A percentile compares a stretch with the other conserved stretches of the same genome.
phyloP scores from a whole-genome alignment of 2,113 vertebrate genomes.

The Copsychus sechellarum region DNA sequence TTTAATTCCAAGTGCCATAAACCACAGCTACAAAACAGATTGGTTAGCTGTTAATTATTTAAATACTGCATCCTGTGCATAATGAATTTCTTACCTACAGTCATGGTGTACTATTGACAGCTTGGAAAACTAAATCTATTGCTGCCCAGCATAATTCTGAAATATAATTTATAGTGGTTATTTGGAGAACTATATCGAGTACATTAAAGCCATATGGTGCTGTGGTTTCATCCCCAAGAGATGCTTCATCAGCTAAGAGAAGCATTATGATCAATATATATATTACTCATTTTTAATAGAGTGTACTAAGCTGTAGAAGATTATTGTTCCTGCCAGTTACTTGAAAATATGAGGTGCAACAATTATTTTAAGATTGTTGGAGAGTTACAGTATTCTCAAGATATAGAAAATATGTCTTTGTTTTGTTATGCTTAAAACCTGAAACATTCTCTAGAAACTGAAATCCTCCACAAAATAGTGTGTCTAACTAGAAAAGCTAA shows the following conservation, averaged over 20 bases:
- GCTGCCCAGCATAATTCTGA: slow-evolving; percentile 44
- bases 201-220: slow-evolving; percentile 60
- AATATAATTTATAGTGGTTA: slow-evolving; percentile 59
- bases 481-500: neutral
- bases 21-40: neutral
- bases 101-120: slow-evolving; percentile 14
- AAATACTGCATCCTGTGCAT: neutral
- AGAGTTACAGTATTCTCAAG: slow-evolving; percentile 45
- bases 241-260: slow-evolving; percentile 57
- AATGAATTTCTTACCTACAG: slow-evolving; percentile 39
- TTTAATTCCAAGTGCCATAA: slow-evolving; percentile 21
- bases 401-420: slow-evolving; percentile 41
- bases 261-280: slow-evolving; percentile 52
- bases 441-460: slow-evolving; percentile 7
- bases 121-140: slow-evolving; percentile 27
- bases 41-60: slow-evolving; percentile 10
- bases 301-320: slow-evolving; percentile 54
- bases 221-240: slow-evolving; percentile 60
- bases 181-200: slow-evolving; percentile 54
- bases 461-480: neutral
- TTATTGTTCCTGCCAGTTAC: slow-evolving; percentile 50
- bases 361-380: slow-evolving; percentile 55
- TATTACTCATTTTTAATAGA: slow-evolving; percentile 61
- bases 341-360: slow-evolving; percentile 63
- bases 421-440: slow-evolving; percentile 33